Percentiles rank a stretch among this genome's conserved stretches.
Conservation (phyloP, 2,797 vertebrate genomes). For the Odontamblyopus rebecca region DNA sequence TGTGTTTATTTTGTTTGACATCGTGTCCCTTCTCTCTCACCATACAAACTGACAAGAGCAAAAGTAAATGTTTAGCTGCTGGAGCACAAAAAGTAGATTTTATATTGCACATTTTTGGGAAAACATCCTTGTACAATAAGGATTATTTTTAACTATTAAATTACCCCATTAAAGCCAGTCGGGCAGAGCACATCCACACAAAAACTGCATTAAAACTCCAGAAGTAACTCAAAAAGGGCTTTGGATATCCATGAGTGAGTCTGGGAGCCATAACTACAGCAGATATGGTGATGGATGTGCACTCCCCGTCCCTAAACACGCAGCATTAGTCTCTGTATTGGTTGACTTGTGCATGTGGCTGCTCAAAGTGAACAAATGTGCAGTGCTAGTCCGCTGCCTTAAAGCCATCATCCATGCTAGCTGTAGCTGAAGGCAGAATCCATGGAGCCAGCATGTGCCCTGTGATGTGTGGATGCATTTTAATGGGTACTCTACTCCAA, state of each 20-base stretch:
- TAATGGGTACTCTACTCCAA: constrained; percentile 4
- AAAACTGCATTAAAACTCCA: neutral
- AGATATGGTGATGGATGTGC: constrained; percentile 10
- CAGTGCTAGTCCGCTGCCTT: constrained; percentile 2
- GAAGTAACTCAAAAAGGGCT: neutral
- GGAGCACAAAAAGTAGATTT: too few species aligned
- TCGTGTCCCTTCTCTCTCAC: neutral
- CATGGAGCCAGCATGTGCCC: constrained; percentile 4
- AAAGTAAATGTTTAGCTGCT: too few species aligned
- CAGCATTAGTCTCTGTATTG: constrained; percentile 10
- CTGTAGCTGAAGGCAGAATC: constrained; percentile 7
- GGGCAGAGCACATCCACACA: neutral
- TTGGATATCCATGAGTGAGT: neutral
- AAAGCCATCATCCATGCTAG: constrained; percentile 13
- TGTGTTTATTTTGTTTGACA: neutral
- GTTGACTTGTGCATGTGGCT: constrained; percentile 8
- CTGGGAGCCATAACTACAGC: constrained; percentile 2
- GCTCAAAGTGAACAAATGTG: constrained; percentile 18
- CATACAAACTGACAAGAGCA: neutral
- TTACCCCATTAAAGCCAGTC: neutral
- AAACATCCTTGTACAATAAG: neutral
- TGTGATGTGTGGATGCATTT: constrained; percentile 14
- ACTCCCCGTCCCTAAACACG: constrained; percentile 7
- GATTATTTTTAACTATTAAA: neutral
- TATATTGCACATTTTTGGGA: neutral